Percentiles rank a stretch among this genome's conserved stretches.
Conservation (phyloP, 2,888 invertebrate genomes). For the Lissocephala sabroskyi region DNA sequence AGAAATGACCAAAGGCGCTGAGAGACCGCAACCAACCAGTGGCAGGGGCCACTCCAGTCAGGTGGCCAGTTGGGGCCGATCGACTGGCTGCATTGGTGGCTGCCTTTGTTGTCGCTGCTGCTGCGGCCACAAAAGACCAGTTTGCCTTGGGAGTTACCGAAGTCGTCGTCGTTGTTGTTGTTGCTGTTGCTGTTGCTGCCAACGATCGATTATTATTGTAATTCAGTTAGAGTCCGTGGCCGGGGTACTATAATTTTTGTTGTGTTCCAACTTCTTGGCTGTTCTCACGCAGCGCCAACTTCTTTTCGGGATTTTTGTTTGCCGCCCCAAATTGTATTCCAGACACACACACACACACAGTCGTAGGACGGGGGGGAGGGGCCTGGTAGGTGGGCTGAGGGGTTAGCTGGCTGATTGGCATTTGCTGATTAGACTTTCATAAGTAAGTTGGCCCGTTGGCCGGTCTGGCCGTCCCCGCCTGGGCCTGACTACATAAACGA, state of each 20-base stretch:
- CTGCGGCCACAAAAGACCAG: conserved; percentile 42
- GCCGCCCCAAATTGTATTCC: neutral
- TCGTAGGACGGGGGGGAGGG: too few relatives aligned
- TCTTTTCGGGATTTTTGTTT: neutral
- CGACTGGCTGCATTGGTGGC: too few relatives aligned
- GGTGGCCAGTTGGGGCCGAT: too few relatives aligned
- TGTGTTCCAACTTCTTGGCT: too few relatives aligned
- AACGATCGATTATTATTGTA: conserved; percentile 35
- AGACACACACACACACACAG: too few relatives aligned
- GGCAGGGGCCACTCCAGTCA: too few relatives aligned
- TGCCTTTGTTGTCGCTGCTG: neutral
- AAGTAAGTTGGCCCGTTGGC: conserved; percentile 14
- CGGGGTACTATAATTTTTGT: too few relatives aligned
- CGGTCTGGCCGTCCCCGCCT: neutral
- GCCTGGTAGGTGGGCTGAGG: too few relatives aligned
- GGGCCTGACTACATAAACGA: conserved; percentile 23
- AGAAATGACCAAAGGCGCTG: conserved; percentile 38
- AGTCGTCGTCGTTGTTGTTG: conserved; percentile 14
- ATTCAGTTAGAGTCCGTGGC: conserved; percentile 46
- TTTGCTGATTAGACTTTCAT: conserved; percentile 54
- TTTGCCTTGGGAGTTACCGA: conserved; percentile 68
- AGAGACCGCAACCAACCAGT: too few relatives aligned
- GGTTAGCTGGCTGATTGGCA: conserved; percentile 44
- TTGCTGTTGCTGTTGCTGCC: neutral
- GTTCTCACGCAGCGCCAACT: neutral